Percentiles rank a stretch among this genome's conserved stretches.
These are phyloP conservation scores for Poeciliopsis gracilis DNA, from an alignment of 2,797 vertebrate genomes.

Conservation along the genomic window DNA sequence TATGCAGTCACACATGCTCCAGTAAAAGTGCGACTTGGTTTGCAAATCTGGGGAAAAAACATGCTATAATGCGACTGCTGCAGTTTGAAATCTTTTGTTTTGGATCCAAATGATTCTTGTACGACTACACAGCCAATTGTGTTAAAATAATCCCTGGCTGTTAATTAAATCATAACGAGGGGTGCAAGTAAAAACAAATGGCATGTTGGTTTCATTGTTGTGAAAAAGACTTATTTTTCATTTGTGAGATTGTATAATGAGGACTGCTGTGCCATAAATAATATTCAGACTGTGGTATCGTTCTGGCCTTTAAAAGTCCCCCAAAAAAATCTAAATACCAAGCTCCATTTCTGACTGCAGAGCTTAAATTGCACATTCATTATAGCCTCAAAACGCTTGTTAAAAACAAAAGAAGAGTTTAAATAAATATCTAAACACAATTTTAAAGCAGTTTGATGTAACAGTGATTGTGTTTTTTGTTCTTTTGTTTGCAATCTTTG, in stretches of 20 bases:
- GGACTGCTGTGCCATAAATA: constrained; percentile 61
- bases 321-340: constrained; percentile 56
- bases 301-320: constrained; percentile 58
- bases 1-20: constrained; percentile 7
- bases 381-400: constrained; percentile 37
- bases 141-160: constrained; percentile 45
- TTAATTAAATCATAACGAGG: constrained; percentile 66
- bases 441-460: constrained; percentile 15
- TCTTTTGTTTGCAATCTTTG: neutral
- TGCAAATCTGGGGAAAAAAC: constrained; percentile 32
- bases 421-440: constrained; percentile 24
- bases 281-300: constrained; percentile 60
- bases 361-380: constrained; percentile 48
- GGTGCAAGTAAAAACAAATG: constrained; percentile 51
- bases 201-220: constrained; percentile 48
- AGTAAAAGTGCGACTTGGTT: constrained; percentile 42
- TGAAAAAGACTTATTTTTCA: constrained; percentile 59
- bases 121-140: constrained; percentile 16
- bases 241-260: constrained; percentile 57
- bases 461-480: constrained; percentile 7
- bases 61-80: constrained; percentile 27
- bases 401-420: constrained; percentile 25
- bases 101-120: constrained; percentile 21
- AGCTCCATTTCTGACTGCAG: constrained; percentile 48
- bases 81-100: constrained; percentile 41